Conservation (phyloP, 2,888 invertebrate species). For the Pterostichus madidus region DNA sequence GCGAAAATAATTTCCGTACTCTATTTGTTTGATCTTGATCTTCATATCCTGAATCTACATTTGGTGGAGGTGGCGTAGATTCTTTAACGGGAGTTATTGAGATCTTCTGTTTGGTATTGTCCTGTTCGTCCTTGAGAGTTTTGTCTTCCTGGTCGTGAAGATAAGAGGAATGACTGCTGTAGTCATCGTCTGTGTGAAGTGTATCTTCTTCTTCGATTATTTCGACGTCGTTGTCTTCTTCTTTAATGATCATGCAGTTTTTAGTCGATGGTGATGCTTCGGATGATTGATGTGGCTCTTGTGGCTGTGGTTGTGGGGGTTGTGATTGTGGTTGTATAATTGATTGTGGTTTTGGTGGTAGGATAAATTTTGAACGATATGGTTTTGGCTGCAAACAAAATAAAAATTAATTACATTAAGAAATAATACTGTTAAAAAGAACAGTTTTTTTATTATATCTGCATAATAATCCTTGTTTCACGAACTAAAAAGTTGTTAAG, state of each 20-base stretch:
- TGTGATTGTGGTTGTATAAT: not conserved
- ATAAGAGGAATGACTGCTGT: constrained; percentile 37
- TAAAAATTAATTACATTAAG: not conserved
- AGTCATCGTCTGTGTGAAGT: constrained; percentile 35
- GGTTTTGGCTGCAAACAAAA: constrained; percentile 22
- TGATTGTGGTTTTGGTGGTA: not conserved
- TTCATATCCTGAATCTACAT: constrained; percentile 43
- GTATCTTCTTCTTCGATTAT: constrained; percentile 55
- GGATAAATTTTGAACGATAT: not conserved
- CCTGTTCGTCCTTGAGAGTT: not conserved
- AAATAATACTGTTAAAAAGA: too few relatives aligned
- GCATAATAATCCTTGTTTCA: too few relatives aligned
- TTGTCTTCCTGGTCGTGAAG: constrained; percentile 23
- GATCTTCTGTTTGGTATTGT: not conserved
- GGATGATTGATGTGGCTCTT: not conserved
- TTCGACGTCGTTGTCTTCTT: constrained; percentile 51
- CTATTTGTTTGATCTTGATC: constrained; percentile 15
- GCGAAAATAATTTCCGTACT: constrained; percentile 25
- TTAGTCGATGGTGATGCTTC: not conserved
- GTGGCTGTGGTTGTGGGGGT: not conserved
- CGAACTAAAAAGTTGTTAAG: too few relatives aligned
- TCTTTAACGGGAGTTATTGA: not conserved
- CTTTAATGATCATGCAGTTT: constrained; percentile 32
- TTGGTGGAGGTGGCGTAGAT: not conserved
- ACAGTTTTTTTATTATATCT: too few relatives aligned